phyloP scores from a whole-genome alignment of 2,113 vertebrate genomes.

The Rhadina sibilatrix region DNA sequence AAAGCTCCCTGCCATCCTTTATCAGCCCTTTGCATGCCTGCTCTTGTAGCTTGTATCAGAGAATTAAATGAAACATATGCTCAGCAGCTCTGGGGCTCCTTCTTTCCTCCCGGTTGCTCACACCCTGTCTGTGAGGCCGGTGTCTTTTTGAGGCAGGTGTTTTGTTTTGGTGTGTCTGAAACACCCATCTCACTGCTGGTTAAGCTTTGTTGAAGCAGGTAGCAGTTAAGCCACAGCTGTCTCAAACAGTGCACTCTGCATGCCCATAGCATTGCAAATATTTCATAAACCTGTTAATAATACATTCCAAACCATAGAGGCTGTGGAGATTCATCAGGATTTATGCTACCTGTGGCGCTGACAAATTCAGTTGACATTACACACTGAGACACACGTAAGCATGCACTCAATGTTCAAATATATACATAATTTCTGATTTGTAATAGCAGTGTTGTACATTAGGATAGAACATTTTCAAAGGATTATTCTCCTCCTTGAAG shows the following conservation, averaged over 20 bases:
- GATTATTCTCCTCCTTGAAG: slow-evolving; percentile 2
- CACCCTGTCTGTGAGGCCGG: not conserved
- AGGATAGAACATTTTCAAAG: not conserved
- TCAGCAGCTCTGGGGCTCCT: not conserved
- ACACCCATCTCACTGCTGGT: not conserved
- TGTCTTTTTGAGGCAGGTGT: not conserved
- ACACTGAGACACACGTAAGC: not conserved
- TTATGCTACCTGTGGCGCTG: slow-evolving; percentile 35
- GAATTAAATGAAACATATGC: not conserved
- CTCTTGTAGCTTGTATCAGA: not conserved
- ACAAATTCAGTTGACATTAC: not conserved
- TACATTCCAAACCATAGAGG: not conserved
- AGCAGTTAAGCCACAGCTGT: not conserved
- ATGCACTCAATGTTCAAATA: not conserved
- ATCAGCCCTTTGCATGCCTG: not conserved
- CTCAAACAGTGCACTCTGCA: not conserved
- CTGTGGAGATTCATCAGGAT: not conserved
- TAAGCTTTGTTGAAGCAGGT: not conserved
- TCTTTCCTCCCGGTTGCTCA: not conserved
- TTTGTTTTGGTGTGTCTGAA: not conserved
- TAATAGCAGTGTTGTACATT: not conserved
- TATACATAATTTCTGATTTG: not conserved
- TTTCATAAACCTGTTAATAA: slow-evolving; percentile 46
- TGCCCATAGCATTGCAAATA: not conserved
- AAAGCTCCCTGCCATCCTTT: not conserved